A percentile compares a stretch with the other conserved stretches of the same genome.
Evolutionary conservation across 2,888 invertebrate genomes (phyloP).

Genomic region (Dynastes maya): DNA sequence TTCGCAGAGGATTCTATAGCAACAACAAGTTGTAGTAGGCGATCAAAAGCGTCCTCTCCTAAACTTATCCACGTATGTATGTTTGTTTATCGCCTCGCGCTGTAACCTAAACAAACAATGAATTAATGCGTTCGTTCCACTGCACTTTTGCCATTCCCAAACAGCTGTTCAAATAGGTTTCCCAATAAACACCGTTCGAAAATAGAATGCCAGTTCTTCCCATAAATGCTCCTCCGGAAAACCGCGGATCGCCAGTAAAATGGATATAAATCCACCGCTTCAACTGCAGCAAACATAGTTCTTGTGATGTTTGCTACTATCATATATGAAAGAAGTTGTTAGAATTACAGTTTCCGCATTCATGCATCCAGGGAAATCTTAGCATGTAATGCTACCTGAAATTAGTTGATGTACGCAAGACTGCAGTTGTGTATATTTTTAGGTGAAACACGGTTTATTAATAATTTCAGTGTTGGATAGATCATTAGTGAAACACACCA

Average conservation of each 20-base stretch:
- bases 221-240: background rate
- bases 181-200: constrained; percentile 37
- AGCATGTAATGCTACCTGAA: no score
- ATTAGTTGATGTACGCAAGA: no score
- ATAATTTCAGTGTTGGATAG: no score
- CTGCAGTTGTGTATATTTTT: no score
- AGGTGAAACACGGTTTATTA: no score
- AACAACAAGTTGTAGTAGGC: constrained; percentile 34
- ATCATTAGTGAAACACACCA: no score
- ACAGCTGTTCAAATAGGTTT: constrained; percentile 39
- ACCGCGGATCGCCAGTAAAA: constrained; percentile 3
- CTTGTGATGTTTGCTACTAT: background rate
- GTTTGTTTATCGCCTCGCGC: background rate
- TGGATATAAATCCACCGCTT: background rate
- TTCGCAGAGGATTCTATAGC: background rate
- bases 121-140: constrained; percentile 47
- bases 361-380: no score
- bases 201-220: constrained; percentile 28
- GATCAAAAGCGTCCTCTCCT: background rate
- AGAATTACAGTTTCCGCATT: no score
- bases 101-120: constrained; percentile 40
- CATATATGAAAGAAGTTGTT: constrained; percentile 4
- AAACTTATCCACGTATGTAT: background rate
- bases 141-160: constrained; percentile 36
- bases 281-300: background rate